These are phyloP conservation scores for Drepanosiphum platanoidis DNA, from an alignment of 2,888 invertebrate species.

Conservation along the genomic window DNA sequence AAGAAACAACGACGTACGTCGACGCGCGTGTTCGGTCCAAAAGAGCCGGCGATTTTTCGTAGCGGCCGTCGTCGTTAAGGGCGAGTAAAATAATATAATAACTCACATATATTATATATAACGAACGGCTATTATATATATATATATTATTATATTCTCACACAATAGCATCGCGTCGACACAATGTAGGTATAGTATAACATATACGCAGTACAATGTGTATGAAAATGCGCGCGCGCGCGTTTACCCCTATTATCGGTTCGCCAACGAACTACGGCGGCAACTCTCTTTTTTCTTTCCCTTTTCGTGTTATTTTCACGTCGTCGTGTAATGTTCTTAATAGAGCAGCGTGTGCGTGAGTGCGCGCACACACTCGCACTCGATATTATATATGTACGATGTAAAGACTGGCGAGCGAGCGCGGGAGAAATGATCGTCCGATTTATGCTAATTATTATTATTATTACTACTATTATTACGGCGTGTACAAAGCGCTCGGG, in stretches of 20 bases:
- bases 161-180: no score
- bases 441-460: constrained; percentile 18
- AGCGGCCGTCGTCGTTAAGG: no score
- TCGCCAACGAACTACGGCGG: background rate
- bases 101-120: no score
- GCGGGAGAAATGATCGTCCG: background rate
- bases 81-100: no score
- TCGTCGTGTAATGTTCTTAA: background rate
- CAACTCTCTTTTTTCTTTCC: background rate
- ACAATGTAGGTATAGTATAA: background rate
- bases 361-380: no score
- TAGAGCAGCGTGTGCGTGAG: background rate
- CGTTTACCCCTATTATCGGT: background rate
- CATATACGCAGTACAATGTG: background rate
- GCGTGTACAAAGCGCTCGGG: background rate
- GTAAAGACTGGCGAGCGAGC: background rate
- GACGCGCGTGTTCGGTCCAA: no score
- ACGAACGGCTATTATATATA: no score
- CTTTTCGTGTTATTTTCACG: background rate
- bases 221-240: background rate
- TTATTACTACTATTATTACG: background rate
- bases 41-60: no score
- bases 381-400: background rate
- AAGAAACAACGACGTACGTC: no score
- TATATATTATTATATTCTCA: no score